These are phyloP conservation scores for Leptopilina syphax DNA, from an alignment of 2,888 invertebrate species.

Conservation along the genomic window DNA sequence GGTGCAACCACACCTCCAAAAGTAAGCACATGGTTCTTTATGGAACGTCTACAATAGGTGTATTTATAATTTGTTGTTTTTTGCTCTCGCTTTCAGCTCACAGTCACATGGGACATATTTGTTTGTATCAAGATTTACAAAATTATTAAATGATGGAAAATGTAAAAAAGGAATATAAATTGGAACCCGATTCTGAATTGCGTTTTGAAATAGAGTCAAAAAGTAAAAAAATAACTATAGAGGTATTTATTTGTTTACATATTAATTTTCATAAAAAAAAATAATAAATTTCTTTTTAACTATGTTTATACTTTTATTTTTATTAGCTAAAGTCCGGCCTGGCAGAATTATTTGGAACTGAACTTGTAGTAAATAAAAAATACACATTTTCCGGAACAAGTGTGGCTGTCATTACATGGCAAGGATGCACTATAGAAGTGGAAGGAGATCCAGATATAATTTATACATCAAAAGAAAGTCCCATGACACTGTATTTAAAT, in stretches of 20 bases:
- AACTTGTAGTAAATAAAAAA: conserved; percentile 93
- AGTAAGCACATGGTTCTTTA: too few species aligned
- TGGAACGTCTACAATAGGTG: too few species aligned
- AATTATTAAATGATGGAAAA: neutral
- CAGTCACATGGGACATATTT: too few species aligned
- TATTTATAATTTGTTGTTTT: too few species aligned
- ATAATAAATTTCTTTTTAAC: too few species aligned
- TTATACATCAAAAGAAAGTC: conserved; percentile 97
- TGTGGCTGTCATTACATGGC: conserved; percentile 97
- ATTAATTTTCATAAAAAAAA: neutral
- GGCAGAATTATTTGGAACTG: conserved; percentile 98
- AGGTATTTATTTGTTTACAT: conserved; percentile 77
- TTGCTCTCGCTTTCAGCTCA: too few species aligned
- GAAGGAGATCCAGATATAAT: conserved; percentile 94
- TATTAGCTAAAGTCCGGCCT: conserved; percentile 89
- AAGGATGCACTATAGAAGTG: conserved; percentile 92
- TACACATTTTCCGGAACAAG: conserved; percentile 96
- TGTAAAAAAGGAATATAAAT: conserved; percentile 83
- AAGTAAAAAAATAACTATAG: conserved; percentile 88
- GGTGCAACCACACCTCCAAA: too few species aligned
- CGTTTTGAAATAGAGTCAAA: conserved; percentile 95
- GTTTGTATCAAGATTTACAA: too few species aligned
- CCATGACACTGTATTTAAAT: conserved; percentile 97
- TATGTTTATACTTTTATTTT: conserved; percentile 38
- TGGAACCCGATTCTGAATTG: conserved; percentile 93